Evolutionary conservation across 2,797 vertebrate genomes (phyloP), one percentile per base, ranked within the genome.

Genomic region (Anas bernieri): DNA sequence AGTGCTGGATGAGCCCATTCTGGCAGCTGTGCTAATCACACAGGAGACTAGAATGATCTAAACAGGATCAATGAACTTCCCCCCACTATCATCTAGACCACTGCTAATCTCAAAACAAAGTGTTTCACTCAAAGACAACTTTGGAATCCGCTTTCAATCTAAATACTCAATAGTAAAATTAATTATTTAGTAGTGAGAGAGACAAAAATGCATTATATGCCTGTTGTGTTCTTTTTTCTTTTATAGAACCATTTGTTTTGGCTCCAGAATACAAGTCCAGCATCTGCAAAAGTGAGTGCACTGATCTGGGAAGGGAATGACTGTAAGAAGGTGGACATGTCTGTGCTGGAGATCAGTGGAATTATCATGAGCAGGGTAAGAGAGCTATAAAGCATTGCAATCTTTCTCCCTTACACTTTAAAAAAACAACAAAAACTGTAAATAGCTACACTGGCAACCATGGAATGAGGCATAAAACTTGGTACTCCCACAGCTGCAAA

Each of bases 321-420:
- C 76, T 99, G 99, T 94, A 99, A 99, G 97, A 99, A 99, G 97
- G 98, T 98, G 68, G 99, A 99, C 82, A 99, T 99, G 99, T 99
- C 99, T 0, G 99, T 99, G 43, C 64, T 99, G 98, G 99, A 99
- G 96, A 99, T 99, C 97, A 99, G 99, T 48, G 99, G 99, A 55
- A 98, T 99, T 95, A 99, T 99, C 97, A 99, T 99, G 97, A 99
- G 98, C 94, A 98, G 98, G 98, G 99, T 99, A 98, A 97, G 94
- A 62, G 45, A 61, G 43, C 81, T 50, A 21, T 26, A 14, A 31
- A 75, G 41, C 64, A 14, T 5, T 64, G 67, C 59, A 52, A 0
- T 22, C 22, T 68, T 43, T 35, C 43, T 20, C 67, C 41, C 26
- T 62, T 37, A 3, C 2, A 3, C 67, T 41, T 58, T 7, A n/a